Evolutionary conservation across 1,140 invertebrate genomes (phyloP).

Genomic region (Macrosteles quadrilineatus): DNA sequence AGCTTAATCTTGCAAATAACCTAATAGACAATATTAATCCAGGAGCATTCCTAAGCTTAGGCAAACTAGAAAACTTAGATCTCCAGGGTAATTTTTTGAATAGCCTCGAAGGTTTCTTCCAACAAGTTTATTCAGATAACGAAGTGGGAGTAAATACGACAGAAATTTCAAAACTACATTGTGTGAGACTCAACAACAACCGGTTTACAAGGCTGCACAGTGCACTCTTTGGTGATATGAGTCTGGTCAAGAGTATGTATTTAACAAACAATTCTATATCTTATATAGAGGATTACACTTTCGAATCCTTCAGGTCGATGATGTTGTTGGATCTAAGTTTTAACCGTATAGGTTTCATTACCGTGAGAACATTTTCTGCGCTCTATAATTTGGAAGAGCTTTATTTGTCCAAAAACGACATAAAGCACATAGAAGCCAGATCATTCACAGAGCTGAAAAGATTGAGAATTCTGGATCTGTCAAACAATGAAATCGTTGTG

Average conservation of each 20-base stretch:
- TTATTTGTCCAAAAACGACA: slow-evolving; percentile 60
- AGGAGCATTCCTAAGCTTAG: slow-evolving; percentile 76
- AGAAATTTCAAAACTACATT: slow-evolving; percentile 77
- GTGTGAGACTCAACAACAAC: slow-evolving; percentile 84
- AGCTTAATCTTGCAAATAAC: slow-evolving; percentile 86
- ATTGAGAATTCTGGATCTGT: slow-evolving; percentile 61
- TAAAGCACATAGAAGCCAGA: slow-evolving; percentile 57
- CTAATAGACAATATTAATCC: slow-evolving; percentile 76
- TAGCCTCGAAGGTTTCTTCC: slow-evolving; percentile 75
- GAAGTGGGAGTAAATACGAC: slow-evolving; percentile 74
- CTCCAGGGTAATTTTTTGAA: slow-evolving; percentile 77
- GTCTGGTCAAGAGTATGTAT: slow-evolving; percentile 73
- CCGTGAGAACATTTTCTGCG: slow-evolving; percentile 63
- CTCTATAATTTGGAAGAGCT: slow-evolving; percentile 66
- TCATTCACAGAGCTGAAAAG: slow-evolving; percentile 60
- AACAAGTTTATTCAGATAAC: slow-evolving; percentile 73
- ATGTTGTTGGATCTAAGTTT: slow-evolving; percentile 76
- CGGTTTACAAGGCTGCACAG: slow-evolving; percentile 68
- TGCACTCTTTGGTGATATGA: slow-evolving; percentile 70
- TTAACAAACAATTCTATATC: slow-evolving; percentile 79
- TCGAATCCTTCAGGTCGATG: slow-evolving; percentile 69
- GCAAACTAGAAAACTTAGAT: slow-evolving; percentile 81
- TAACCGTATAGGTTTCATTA: slow-evolving; percentile 67
- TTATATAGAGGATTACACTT: slow-evolving; percentile 75
- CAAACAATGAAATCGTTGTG: slow-evolving; percentile 58